Base-by-base conservation (phyloP, 23 tunicate genomes). In the Botrylloides violaceus region DNA sequence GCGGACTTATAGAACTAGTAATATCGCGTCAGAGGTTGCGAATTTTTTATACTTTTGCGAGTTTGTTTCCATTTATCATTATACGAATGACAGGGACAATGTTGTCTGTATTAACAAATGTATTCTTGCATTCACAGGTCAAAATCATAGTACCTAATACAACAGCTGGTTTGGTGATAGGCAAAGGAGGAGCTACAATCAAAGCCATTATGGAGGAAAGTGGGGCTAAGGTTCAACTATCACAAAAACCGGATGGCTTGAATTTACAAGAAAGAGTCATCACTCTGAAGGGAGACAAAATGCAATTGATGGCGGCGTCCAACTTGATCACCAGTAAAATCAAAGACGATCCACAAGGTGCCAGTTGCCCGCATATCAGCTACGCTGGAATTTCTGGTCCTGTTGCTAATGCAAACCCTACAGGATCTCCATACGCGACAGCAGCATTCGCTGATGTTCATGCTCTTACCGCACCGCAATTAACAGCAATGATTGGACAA, bases 111-210 rank as follows among this genome's bases (percentile, higher is more conserved):
- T n/a, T n/a, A n/a, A n/a, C n/a, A n/a, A n/a, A n/a, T n/a, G n/a
- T n/a, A n/a, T n/a, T n/a, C n/a, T n/a, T n/a, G n/a, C n/a, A n/a
- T n/a, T n/a, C n/a, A 28, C 59, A 92, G 98, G 98, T 84, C n/a
- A 92, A 92, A 60, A 92, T 92, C 25, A 84, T 92, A 49, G 98
- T 92, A 9, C 98, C 98, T 4, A 92, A 92, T 77, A 76, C 98
- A 24, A 92, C 98, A 7, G 98, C 98, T 29, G 98, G 98, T 34
- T 64, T 92, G 65, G 92, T 92, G 3, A 92, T 92, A 38, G 98
- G 98, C 7, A 92, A 92, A 71, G 83, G 95, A 1, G 98, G 98
- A 15, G 87, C 92, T 0, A 92, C 98, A 2, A 77, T 92, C 5
- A 84, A 78, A 58, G 82, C 87, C 32, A 92, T 92, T 5, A 80